phyloP scores from a whole-genome alignment of 2,888 invertebrate genomes.

The Phymatocera aterrima region DNA sequence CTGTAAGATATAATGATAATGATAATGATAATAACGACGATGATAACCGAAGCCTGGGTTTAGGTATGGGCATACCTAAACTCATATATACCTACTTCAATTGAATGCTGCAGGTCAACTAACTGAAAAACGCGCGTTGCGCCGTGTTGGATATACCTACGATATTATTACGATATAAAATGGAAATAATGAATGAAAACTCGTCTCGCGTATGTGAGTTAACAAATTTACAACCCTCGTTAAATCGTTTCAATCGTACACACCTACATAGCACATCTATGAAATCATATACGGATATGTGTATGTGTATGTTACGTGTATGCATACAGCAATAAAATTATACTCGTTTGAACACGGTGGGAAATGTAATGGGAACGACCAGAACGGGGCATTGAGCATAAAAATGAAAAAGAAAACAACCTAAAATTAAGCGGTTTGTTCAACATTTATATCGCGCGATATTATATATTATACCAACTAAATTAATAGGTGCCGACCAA shows the following conservation, averaged over 20 bases:
- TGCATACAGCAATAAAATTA: constrained; percentile 19
- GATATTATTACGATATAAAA: too few species aligned
- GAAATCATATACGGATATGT: too few species aligned
- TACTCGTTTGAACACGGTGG: constrained; percentile 28
- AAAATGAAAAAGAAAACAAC: background rate
- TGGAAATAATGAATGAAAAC: too few species aligned
- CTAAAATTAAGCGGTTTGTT: constrained; percentile 25
- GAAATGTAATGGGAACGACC: constrained; percentile 8
- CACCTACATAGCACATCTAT: too few species aligned
- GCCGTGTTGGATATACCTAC: background rate
- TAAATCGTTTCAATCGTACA: background rate
- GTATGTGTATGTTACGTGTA: background rate
- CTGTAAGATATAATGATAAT: background rate
- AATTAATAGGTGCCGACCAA: too few species aligned
- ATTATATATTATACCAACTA: too few species aligned
- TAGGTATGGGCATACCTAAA: background rate
- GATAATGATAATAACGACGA: too few species aligned
- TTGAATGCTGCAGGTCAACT: background rate
- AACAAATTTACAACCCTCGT: constrained; percentile 43
- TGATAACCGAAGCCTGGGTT: background rate
- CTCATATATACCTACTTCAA: background rate
- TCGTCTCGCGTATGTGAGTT: constrained; percentile 2
- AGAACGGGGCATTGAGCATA: background rate
- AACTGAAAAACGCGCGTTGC: background rate
- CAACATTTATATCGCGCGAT: constrained; percentile 10